These are phyloP conservation scores for Morphnarchus princeps DNA, from an alignment of 2,113 vertebrate species.

Conservation along the genomic window DNA sequence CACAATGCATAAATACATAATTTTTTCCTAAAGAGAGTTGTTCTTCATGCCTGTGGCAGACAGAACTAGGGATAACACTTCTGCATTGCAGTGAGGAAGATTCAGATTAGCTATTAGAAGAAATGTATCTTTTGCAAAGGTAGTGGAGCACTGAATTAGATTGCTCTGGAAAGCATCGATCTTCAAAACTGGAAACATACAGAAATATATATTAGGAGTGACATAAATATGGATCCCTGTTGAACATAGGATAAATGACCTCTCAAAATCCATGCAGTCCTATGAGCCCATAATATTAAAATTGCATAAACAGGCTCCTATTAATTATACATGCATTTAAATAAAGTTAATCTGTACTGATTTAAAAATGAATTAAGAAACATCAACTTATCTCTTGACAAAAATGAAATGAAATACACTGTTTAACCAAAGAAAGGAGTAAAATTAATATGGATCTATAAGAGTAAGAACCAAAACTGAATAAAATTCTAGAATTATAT, in stretches of 20 bases:
- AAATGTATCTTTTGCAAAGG: neutral
- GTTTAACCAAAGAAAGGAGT: neutral
- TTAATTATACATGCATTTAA: conserved; percentile 10
- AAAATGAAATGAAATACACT: neutral
- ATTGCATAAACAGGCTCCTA: neutral
- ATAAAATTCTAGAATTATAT: neutral
- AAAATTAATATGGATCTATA: neutral
- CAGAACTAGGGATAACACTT: neutral
- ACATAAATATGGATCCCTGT: neutral
- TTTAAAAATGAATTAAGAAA: conserved; percentile 6
- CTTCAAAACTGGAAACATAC: neutral
- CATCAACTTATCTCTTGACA: neutral
- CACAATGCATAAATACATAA: neutral
- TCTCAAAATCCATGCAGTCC: neutral
- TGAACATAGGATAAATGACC: neutral
- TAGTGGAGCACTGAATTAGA: neutral
- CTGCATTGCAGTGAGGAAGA: neutral
- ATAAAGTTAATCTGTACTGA: neutral
- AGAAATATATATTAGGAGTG: neutral
- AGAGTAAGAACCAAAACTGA: neutral
- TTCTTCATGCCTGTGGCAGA: neutral
- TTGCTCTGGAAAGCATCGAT: neutral
- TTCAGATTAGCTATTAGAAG: neutral
- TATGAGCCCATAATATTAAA: neutral
- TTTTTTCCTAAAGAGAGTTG: neutral